Base-by-base conservation (phyloP, 2,797 vertebrate genomes). In the Mallotus villosus region DNA sequence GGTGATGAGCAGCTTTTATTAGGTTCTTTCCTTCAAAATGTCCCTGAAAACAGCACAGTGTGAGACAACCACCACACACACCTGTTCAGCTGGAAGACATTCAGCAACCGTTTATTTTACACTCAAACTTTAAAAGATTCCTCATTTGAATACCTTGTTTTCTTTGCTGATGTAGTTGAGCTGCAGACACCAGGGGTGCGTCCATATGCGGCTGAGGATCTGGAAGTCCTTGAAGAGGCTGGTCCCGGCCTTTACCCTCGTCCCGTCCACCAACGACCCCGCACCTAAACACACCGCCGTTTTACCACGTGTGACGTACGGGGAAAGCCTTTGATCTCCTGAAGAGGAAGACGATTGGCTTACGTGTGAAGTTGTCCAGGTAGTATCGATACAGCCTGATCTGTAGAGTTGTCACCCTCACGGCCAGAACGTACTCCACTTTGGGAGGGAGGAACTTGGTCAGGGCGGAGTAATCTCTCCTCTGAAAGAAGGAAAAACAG, bases 141-240 rank as follows among this genome's bases (percentile, higher is more conserved):
- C 19, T n/a, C 2, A n/a, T 29, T 49, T 62, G 77, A 85, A 82
- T 89, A 96, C 96, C 95, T 96, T 98, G 79, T 94, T 96, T 87
- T 93, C 91, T 91, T 94, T 96, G 85, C 89, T 94, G 83, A 93
- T 93, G 74, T 94, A 92, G 87, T 91, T 94, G 85, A 98, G 93
- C 84, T 98, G 94, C 83, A 99, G 93, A 87, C 96, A 98, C 97
- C 97, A 98, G 51, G 97, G 97, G 90, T 99, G 97, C 86, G 95
- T 97, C 97, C 97, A 99, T 75, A 99, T 94, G 78, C 94, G 93
- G 83, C 95, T 90, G 72, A 99, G 92, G 85, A 95, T 93, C 88
- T 98, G 96, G 84, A 97, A 97, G 91, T 99, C 97, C 84, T 97
- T 95, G 83, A 99, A 99, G 64, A 99, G 92, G 72, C 83, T 88